Conservation (phyloP, 30 jellyfish, hydroid and myxozoan species). For the Haliclystus octoradiatus region DNA sequence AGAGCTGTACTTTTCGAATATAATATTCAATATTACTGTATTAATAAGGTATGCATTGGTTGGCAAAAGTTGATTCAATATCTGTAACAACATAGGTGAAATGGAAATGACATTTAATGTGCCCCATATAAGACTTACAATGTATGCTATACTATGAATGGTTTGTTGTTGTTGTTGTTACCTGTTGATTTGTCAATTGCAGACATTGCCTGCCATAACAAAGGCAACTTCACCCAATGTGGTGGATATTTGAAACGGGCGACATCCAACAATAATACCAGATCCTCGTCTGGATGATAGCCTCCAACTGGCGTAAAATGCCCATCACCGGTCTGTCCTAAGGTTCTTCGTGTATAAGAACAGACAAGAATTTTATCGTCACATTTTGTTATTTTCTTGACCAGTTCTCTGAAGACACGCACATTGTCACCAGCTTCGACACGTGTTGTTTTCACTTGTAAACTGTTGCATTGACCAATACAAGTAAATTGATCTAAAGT, state of each 20-base stretch:
- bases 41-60: too few relatives aligned
- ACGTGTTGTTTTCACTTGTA: conserved; percentile 38
- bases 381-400: conserved; percentile 19
- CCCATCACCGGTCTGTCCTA: conserved; percentile 76
- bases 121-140: too few relatives aligned
- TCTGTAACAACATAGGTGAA: too few relatives aligned
- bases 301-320: conserved; percentile 88
- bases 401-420: conserved; percentile 38
- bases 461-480: conserved; percentile 54
- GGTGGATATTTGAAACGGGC: conserved; percentile 90
- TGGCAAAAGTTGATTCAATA: too few relatives aligned
- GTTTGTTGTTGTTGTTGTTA: too few relatives aligned
- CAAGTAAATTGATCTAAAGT: conserved; percentile 70
- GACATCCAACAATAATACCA: conserved; percentile 56
- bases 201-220: conserved; percentile 57
- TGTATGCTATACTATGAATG: too few relatives aligned
- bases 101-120: too few relatives aligned
- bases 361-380: conserved; percentile 32
- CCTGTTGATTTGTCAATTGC: conserved; percentile 64
- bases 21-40: too few relatives aligned
- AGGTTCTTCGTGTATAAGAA: conserved; percentile 51
- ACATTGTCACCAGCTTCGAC: conserved; percentile 24
- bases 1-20: too few relatives aligned
- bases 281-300: conserved; percentile 52
- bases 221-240: conserved; percentile 60